Base-by-base conservation (phyloP, 2,797 vertebrate species). In the Delichon dasypus region DNA sequence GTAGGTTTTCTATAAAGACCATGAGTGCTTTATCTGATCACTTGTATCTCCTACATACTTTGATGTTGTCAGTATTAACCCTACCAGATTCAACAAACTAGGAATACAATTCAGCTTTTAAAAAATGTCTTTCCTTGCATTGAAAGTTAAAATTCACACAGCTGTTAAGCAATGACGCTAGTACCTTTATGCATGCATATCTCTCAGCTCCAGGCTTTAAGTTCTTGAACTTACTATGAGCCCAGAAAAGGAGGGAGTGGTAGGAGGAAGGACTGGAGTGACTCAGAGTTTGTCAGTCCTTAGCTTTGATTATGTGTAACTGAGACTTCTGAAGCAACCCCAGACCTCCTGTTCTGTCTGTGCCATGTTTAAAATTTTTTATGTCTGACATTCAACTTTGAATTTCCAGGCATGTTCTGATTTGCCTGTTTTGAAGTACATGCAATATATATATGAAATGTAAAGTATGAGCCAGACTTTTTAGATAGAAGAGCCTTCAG, bases 231-330 rank as follows among this genome's bases (percentile, higher is more conserved):
- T 96, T 10, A 3, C 72, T 72, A 4, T 68, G 72, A 93, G 93
- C 86, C 92, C 15, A 12, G 57, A 89, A 90, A 74, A 71, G 61
- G 51, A 90, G 74, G 88, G 83, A 94, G 71, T 3, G 3, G 74
- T 58, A 58, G 80, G 77, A 87, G 71, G 76, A 95, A 93, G 71
- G 90, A 89, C 34, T 4, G 0, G 57, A 40, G 34, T 87, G 88
- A 93, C 81, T 93, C 81, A 80, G 70, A 90, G 68, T 58, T 94
- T 90, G 85, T 96, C 78, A 88, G 16, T 44, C 34, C 47, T 73
- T 48, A 65, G 29, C 58, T 78, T 62, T 70, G 27, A 19, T 45
- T 84, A 25, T 68, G 29, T 66, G 48, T 73, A 51, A 80, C 70
- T 57, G 22, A 90, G 67, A 38, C 22, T 65, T 80, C 92, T 89